These are phyloP conservation scores for Doryteuthis pealeii DNA, from an alignment of 1,140 invertebrate genomes.

Conservation along the genomic window DNA sequence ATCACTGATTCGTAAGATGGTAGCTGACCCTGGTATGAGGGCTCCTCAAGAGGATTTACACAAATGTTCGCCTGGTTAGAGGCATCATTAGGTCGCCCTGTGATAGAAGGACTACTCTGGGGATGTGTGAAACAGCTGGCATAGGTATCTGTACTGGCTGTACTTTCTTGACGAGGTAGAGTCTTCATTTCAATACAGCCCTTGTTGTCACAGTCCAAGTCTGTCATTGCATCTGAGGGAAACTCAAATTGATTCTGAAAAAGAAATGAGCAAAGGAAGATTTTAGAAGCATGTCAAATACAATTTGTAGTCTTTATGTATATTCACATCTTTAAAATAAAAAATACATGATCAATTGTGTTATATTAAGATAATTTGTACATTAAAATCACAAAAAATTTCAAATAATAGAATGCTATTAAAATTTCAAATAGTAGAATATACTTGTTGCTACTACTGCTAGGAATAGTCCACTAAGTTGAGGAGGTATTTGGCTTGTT, in stretches of 20 bases:
- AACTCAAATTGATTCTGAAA: conserved; percentile 30
- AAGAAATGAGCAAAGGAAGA: not conserved
- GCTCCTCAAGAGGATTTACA: conserved; percentile 80
- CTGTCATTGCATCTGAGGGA: conserved; percentile 14
- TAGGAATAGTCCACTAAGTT: no score
- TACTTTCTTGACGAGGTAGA: conserved; percentile 61
- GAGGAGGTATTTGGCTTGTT: no score
- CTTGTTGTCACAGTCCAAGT: conserved; percentile 50
- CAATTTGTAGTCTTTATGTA: no score
- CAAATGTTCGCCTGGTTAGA: conserved; percentile 74
- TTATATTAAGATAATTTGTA: no score
- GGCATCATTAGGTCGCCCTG: conserved; percentile 28
- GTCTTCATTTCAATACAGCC: conserved; percentile 79
- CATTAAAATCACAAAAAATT: no score
- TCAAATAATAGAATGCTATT: no score
- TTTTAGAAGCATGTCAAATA: not conserved
- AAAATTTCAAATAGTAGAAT: no score
- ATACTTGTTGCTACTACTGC: no score
- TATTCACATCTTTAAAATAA: no score
- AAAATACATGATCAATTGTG: no score
- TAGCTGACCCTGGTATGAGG: conserved; percentile 58
- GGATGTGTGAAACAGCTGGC: conserved; percentile 94
- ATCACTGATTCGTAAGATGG: conserved; percentile 35
- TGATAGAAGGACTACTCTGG: conserved; percentile 45
- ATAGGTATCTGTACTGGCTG: conserved; percentile 78